A percentile compares a stretch with the other conserved stretches of the same genome.
phyloP scores from a whole-genome alignment of 2,888 invertebrate species.

The Mystacides longicornis region DNA sequence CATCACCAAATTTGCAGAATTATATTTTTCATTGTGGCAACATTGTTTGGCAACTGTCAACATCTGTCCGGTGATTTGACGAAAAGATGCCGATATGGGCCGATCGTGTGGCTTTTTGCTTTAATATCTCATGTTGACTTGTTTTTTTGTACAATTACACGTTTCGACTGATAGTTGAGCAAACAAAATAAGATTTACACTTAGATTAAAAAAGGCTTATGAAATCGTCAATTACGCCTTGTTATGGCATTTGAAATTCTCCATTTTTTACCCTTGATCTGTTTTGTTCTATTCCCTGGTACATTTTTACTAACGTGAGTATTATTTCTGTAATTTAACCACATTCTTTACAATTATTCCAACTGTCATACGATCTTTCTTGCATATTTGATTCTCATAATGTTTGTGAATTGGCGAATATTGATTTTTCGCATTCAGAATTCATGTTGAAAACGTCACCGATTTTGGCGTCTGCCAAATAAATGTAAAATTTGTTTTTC shows the following conservation, averaged over 20 bases:
- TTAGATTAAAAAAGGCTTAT: neutral
- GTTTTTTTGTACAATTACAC: neutral
- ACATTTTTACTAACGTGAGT: slow-evolving; percentile 39
- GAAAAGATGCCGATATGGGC: neutral
- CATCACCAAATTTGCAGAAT: no score
- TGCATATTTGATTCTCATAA: no score
- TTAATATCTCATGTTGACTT: neutral
- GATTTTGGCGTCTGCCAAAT: no score
- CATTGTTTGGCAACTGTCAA: neutral
- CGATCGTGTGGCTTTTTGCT: no score
- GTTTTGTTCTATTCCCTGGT: slow-evolving; percentile 36
- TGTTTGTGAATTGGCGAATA: no score
- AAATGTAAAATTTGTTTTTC: no score
- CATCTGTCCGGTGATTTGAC: slow-evolving; percentile 1
- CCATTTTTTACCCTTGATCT: slow-evolving; percentile 34
- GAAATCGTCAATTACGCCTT: slow-evolving; percentile 7
- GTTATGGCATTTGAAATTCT: slow-evolving; percentile 33
- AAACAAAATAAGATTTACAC: no score
- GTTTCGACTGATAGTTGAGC: no score
- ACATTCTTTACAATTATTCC: no score
- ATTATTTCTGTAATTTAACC: neutral
- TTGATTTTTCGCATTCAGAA: no score
- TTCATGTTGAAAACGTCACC: no score
- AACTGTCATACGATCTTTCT: no score
- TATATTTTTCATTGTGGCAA: neutral